Percentiles rank a stretch among this genome's conserved stretches.
These are phyloP conservation scores for Hippoglossus stenolepis DNA, from an alignment of 2,113 vertebrate species.

Conservation along the genomic window DNA sequence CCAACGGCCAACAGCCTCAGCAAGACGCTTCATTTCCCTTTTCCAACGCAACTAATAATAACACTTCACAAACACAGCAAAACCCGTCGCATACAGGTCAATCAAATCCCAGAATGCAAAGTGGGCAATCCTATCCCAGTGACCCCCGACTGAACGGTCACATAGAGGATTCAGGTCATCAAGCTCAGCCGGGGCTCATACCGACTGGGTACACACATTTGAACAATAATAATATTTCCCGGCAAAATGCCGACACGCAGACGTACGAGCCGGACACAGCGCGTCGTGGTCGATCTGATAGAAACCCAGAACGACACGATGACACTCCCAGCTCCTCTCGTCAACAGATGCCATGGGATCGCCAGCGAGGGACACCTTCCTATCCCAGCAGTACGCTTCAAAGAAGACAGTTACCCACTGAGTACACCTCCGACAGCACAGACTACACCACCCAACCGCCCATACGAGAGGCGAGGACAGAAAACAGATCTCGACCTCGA, in stretches of 20 bases:
- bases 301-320: conserved; percentile 9
- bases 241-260: conserved; percentile 58
- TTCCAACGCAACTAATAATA: conserved; percentile 12
- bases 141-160: conserved; percentile 5
- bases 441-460: conserved; percentile 49
- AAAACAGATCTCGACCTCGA: conserved; percentile 16
- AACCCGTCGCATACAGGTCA: conserved; percentile 1
- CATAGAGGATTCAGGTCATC: background rate
- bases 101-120: conserved; percentile 46
- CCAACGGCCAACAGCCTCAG: conserved; percentile 40
- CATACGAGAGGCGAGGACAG: background rate
- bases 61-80: conserved; percentile 33
- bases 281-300: conserved; percentile 2
- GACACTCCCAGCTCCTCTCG: background rate
- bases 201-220: conserved; percentile 70
- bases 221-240: conserved; percentile 38
- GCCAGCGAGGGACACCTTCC: conserved; percentile 75
- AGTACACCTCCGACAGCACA: conserved; percentile 34
- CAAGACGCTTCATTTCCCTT: conserved; percentile 41
- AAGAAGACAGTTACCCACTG: conserved; percentile 11
- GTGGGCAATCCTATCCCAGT: conserved; percentile 7
- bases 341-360: conserved; percentile 78
- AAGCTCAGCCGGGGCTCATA: conserved; percentile 37
- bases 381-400: conserved; percentile 65
- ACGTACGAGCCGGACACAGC: conserved; percentile 50